phyloP scores from a whole-genome alignment of 2,888 invertebrate species.

The Cosmia trapezina region DNA sequence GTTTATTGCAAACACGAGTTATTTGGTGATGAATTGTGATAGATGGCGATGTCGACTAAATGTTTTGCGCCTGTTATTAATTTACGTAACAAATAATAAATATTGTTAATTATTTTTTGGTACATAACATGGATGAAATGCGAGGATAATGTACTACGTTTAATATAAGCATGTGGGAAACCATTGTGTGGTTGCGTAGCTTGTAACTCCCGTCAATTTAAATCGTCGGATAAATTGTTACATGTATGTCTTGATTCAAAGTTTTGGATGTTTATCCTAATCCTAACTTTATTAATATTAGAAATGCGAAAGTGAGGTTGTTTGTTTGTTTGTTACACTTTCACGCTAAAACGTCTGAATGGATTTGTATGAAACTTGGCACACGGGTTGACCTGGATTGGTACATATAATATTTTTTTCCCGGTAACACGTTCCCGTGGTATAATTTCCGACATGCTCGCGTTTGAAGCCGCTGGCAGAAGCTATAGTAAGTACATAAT shows the following conservation, averaged over 20 bases:
- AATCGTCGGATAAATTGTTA: constrained; percentile 1
- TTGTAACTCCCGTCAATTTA: background rate
- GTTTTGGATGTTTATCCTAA: background rate
- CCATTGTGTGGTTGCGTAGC: background rate
- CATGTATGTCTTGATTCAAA: background rate
- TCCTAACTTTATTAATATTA: too few relatives aligned
- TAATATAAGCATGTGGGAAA: background rate
- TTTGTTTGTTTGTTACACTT: too few relatives aligned
- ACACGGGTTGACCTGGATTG: too few relatives aligned
- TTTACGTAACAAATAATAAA: constrained; percentile 54
- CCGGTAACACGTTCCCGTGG: too few relatives aligned
- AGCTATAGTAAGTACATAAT: background rate
- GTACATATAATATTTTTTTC: too few relatives aligned
- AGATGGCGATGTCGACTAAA: constrained; percentile 52
- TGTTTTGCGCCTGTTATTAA: constrained; percentile 56
- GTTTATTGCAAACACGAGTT: constrained; percentile 51
- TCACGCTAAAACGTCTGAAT: too few relatives aligned
- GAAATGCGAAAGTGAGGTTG: too few relatives aligned
- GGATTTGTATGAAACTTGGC: too few relatives aligned
- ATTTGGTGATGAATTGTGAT: constrained; percentile 65
- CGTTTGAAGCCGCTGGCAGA: too few relatives aligned
- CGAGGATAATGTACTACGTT: constrained; percentile 15
- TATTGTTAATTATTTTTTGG: constrained; percentile 55
- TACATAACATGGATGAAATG: constrained; percentile 15
- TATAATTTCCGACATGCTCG: too few relatives aligned